Evolutionary conservation across 2,113 vertebrate species (phyloP), one percentile per base, ranked within the genome.

Genomic region (Strigops habroptila): DNA sequence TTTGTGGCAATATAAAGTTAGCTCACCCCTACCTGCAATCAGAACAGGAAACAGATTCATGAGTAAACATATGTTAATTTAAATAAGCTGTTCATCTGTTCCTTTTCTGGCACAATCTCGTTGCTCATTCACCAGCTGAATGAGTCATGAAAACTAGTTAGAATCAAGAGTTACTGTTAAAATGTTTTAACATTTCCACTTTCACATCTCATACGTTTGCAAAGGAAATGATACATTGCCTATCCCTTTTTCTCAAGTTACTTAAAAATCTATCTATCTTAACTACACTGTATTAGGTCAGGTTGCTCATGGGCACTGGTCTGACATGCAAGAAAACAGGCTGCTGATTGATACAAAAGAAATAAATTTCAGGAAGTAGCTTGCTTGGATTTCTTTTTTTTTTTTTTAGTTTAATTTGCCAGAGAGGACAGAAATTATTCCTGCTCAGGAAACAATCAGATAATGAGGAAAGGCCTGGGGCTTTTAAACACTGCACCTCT

Each of bases 111-210:
- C 65, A 30, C 60, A 81, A n/a, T 59, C 68, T 80, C 0, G 0
- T 46, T 86, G 52, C 39, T 90, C 83, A 46, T 31, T 91, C 69
- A 79, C 13, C 31, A 75, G 22, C 33, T 18, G 49, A 79, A 64
- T 92, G 92, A 95, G 73, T 93, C 91, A 90, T 18, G 31, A 78
- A 75, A 83, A 57, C 15, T 48, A 65, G 76, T 67, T 24, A 63
- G 73, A 91, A 94, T 67, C 44, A 91, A 84, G 60, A 90, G 17
- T 78, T 95, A 93, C 86, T 71, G 44, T 70, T 86, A 93, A 92
- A 93, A 94, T 81, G n/a, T 64, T 88, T 93, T 82, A 69, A 44
- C 70, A 86, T 94, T 94, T 96, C 77, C 28, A 57, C 24, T 81
- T 88, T 25, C 49, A 84, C 10, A 8, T 86, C 48, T 81, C 44